phyloP scores from a whole-genome alignment of 2,888 invertebrate species.

The Polyploca ridens region DNA sequence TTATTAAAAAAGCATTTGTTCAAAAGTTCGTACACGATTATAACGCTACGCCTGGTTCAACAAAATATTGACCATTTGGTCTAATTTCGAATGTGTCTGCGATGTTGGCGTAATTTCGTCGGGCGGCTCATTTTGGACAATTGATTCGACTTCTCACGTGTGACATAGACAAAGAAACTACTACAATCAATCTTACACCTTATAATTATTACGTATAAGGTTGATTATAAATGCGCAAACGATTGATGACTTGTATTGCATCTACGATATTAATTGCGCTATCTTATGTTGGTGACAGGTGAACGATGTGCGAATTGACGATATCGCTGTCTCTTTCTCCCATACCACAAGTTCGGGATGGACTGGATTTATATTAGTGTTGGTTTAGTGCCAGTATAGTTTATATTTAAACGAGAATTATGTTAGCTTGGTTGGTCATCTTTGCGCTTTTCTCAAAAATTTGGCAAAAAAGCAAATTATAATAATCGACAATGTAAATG shows the following conservation, averaged over 20 bases:
- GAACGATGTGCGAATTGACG: neutral
- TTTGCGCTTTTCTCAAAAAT: neutral
- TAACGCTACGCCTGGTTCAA: neutral
- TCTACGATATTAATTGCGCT: neutral
- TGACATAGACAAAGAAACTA: neutral
- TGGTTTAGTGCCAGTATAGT: neutral
- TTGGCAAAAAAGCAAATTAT: neutral
- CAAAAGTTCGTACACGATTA: neutral
- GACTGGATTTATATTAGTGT: neutral
- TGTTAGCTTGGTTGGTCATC: neutral
- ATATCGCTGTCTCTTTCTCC: neutral
- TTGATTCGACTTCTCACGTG: neutral
- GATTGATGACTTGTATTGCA: neutral
- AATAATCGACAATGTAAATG: slow-evolving; percentile 5
- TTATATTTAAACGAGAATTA: neutral
- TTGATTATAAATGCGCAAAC: neutral
- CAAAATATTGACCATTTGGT: neutral
- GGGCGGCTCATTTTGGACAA: neutral
- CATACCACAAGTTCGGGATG: neutral
- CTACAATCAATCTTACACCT: neutral
- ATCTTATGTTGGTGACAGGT: neutral
- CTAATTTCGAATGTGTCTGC: neutral
- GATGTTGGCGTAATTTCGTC: neutral
- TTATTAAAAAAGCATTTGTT: neutral
- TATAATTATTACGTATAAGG: neutral